Evolutionary conservation across 2,888 invertebrate genomes (phyloP).

Genomic region (Bembecia ichneumoniformis): DNA sequence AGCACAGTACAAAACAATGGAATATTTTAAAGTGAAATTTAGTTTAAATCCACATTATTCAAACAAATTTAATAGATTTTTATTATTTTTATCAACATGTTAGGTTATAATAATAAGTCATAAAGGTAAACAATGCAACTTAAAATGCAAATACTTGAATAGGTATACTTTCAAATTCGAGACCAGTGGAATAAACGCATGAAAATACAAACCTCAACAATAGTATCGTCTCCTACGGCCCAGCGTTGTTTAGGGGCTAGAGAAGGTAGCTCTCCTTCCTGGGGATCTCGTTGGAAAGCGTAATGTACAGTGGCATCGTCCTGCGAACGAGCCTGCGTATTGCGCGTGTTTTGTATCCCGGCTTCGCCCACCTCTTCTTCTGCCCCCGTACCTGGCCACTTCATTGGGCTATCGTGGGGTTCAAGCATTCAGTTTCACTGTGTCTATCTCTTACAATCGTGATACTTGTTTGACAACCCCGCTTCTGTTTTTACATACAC

Average conservation of each 20-base stretch:
- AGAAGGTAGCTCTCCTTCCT: conserved; percentile 84
- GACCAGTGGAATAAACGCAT: too few relatives aligned
- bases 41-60: too few relatives aligned
- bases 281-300: conserved; percentile 87
- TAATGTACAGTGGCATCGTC: conserved; percentile 95
- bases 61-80: too few relatives aligned
- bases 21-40: too few relatives aligned
- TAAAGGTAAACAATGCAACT: too few relatives aligned
- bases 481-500: conserved; percentile 20
- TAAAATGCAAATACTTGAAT: too few relatives aligned
- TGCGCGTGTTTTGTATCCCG: conserved; percentile 74
- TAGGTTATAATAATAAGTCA: too few relatives aligned
- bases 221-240: conserved; percentile 91
- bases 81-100: too few relatives aligned
- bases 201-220: conserved; percentile 77
- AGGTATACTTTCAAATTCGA: too few relatives aligned
- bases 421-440: conserved; percentile 70
- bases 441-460: conserved; percentile 41
- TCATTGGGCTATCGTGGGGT: conserved; percentile 78
- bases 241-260: conserved; percentile 85
- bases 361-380: conserved; percentile 75
- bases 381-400: conserved; percentile 81
- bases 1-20: too few relatives aligned
- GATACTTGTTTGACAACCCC: conserved; percentile 40
- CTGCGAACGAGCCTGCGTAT: conserved; percentile 80